A percentile compares a stretch with the other conserved stretches of the same genome.
phyloP scores from a whole-genome alignment of 2,113 vertebrate genomes.

The Erythrocebus patas region DNA sequence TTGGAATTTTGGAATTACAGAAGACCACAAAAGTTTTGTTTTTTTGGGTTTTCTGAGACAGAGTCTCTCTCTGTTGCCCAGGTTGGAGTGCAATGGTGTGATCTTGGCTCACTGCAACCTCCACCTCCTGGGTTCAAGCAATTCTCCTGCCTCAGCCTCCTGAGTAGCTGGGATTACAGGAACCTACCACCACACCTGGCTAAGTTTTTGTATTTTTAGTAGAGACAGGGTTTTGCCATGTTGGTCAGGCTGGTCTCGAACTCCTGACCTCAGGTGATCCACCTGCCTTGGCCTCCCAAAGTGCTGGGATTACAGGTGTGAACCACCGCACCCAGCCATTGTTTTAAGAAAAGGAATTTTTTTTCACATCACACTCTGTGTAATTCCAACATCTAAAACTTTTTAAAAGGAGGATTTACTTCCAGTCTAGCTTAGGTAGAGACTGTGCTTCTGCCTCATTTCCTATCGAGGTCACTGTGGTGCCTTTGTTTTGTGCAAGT shows the following conservation, averaged over 20 bases:
- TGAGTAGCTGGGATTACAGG: neutral
- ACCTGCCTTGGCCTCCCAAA: neutral
- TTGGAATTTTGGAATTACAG: neutral
- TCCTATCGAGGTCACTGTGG: neutral
- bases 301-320: no score
- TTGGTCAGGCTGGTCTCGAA: neutral
- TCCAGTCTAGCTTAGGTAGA: neutral
- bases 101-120: neutral
- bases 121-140: neutral
- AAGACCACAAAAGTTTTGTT: neutral
- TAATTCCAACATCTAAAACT: neutral
- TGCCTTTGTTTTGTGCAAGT: neutral
- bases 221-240: neutral
- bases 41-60: neutral
- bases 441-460: neutral
- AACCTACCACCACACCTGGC: no score
- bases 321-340: no score
- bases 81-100: neutral
- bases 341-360: neutral
- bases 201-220: no score
- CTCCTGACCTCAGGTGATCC: neutral
- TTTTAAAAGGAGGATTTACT: neutral
- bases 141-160: neutral
- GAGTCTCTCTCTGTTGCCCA: neutral
- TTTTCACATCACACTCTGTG: neutral